A percentile compares a stretch with the other conserved stretches of the same genome.
These are phyloP conservation scores for Drosophila limbata DNA, from an alignment of 2,888 invertebrate genomes.

Conservation along the genomic window DNA sequence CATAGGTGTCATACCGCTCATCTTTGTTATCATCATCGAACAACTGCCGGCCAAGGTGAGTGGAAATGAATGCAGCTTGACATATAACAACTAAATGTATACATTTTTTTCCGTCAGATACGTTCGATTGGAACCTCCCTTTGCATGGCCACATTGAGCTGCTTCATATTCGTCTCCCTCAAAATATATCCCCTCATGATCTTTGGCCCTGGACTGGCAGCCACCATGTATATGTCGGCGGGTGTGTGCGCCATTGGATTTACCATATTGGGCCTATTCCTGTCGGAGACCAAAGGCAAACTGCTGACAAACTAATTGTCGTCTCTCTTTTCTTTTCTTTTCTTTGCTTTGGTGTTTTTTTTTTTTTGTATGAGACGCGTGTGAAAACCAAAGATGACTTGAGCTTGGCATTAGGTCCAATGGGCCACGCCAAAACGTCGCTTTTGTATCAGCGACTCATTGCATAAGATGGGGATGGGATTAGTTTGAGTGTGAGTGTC, in stretches of 20 bases:
- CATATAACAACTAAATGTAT: not conserved
- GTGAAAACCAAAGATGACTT: slow-evolving; percentile 53
- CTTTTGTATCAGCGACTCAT: slow-evolving; percentile 56
- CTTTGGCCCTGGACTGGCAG: slow-evolving; percentile 66
- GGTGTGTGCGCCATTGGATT: slow-evolving; percentile 69
- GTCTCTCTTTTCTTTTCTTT: not conserved
- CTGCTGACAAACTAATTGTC: slow-evolving; percentile 67
- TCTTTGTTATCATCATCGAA: slow-evolving; percentile 78
- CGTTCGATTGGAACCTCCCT: slow-evolving; percentile 77
- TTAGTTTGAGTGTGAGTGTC: slow-evolving; percentile 28
- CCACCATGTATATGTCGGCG: slow-evolving; percentile 77
- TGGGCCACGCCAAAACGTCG: slow-evolving; percentile 60
- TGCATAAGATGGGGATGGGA: slow-evolving; percentile 57
- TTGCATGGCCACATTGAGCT: slow-evolving; percentile 74
- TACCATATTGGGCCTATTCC: slow-evolving; percentile 69
- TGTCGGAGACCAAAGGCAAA: slow-evolving; percentile 83
- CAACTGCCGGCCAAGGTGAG: slow-evolving; percentile 80
- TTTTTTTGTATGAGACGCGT: slow-evolving; percentile 36
- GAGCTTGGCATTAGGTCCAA: slow-evolving; percentile 42
- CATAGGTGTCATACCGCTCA: slow-evolving; percentile 75
- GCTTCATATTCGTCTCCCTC: slow-evolving; percentile 71
- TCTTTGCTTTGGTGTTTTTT: not conserved
- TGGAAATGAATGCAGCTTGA: slow-evolving; percentile 8
- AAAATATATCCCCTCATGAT: slow-evolving; percentile 81
- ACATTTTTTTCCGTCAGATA: slow-evolving; percentile 61